Percentiles rank a stretch among this genome's conserved stretches.
phyloP scores from a whole-genome alignment of 2,888 invertebrate species.

The Zaprionus lineosus region DNA sequence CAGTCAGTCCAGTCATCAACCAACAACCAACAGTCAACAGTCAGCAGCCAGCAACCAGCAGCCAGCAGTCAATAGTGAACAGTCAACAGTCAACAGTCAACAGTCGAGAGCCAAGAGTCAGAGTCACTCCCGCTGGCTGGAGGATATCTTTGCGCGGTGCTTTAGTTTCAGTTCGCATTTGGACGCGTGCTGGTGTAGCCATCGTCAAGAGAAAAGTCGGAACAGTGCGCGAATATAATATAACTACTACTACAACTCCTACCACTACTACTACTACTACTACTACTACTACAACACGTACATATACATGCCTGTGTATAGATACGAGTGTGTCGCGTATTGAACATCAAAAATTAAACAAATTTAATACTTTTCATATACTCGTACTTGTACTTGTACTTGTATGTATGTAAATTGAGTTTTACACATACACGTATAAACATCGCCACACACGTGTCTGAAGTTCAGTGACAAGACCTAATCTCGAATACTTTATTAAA shows the following conservation, averaged over 20 bases:
- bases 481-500: constrained; percentile 19
- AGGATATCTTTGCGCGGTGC: constrained; percentile 71
- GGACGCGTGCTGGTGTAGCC: constrained; percentile 73
- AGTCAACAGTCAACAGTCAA: constrained; percentile 44
- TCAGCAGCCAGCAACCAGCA: constrained; percentile 19
- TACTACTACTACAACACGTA: no score
- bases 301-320: constrained; percentile 2
- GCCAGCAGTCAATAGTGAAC: constrained; percentile 41
- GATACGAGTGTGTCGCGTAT: constrained; percentile 41
- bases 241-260: no score
- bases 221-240: constrained; percentile 22
- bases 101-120: constrained; percentile 51
- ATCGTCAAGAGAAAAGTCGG: constrained; percentile 59
- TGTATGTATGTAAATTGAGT: constrained; percentile 8
- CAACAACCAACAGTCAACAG: neutral
- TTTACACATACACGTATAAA: constrained; percentile 14
- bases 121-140: constrained; percentile 57
- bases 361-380: constrained; percentile 23
- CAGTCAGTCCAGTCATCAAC: constrained; percentile 3
- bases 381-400: constrained; percentile 1
- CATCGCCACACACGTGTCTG: constrained; percentile 57
- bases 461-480: constrained; percentile 65
- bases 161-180: constrained; percentile 75
- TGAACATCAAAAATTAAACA: constrained; percentile 21
- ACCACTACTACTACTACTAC: no score